Evolutionary conservation across 2,113 vertebrate genomes (phyloP).

Genomic region (Salvelinus alpinus): DNA sequence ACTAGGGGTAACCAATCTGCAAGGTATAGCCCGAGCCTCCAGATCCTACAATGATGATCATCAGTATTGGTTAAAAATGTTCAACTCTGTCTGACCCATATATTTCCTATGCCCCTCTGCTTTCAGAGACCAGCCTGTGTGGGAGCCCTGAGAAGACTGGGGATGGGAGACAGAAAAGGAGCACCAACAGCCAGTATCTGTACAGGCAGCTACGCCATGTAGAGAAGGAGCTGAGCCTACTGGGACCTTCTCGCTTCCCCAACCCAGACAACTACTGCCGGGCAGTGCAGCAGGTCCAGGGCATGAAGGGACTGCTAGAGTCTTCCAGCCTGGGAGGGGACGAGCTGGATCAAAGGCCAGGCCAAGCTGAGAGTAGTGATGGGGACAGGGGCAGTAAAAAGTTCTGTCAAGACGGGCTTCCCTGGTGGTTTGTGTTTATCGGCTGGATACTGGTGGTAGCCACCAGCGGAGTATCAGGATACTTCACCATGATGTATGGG

Average conservation of each 20-base stretch:
- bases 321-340: conserved; percentile 50
- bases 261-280: conserved; percentile 73
- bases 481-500: conserved; percentile 93
- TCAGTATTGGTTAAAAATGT: background rate
- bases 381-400: conserved; percentile 54
- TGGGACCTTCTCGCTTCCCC: conserved; percentile 78
- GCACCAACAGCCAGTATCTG: conserved; percentile 76
- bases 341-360: conserved; percentile 49
- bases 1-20: conserved; percentile 67
- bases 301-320: conserved; percentile 81
- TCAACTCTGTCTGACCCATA: background rate
- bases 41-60: background rate
- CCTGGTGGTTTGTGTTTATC: conserved; percentile 92
- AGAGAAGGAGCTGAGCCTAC: conserved; percentile 79
- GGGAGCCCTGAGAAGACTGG: conserved; percentile 58
- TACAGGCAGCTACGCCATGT: conserved; percentile 83
- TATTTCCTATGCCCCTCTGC: background rate
- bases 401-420: conserved; percentile 74
- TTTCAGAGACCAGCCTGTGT: conserved; percentile 60
- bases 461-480: conserved; percentile 84
- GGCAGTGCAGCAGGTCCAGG: conserved; percentile 82
- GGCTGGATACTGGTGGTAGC: conserved; percentile 86
- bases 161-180: conserved; percentile 66
- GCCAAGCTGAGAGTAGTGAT: conserved; percentile 47
- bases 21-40: conserved; percentile 72